Evolutionary conservation across 2,797 vertebrate species (phyloP).

Genomic region (Picus viridis): DNA sequence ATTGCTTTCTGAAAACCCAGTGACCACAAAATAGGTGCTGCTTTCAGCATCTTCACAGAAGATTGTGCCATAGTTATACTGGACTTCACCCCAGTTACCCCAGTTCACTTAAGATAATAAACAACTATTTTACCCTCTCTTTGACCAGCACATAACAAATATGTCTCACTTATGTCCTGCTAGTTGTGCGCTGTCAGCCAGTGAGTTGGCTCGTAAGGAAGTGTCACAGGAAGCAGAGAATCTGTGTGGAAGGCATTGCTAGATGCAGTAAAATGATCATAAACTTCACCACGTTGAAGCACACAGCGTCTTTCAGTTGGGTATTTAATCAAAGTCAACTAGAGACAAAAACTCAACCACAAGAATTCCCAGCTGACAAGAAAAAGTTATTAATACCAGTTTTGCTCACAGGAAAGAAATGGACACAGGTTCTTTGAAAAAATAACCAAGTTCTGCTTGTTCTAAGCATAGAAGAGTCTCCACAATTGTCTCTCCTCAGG

Average conservation of each 20-base stretch:
- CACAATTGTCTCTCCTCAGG: background rate
- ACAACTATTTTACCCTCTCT: background rate
- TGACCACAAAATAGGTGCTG: background rate
- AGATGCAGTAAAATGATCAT: background rate
- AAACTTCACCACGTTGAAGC: background rate
- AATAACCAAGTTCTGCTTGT: background rate
- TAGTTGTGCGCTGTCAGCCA: background rate
- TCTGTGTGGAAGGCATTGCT: background rate
- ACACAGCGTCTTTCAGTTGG: background rate
- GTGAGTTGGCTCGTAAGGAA: background rate
- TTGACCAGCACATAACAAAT: background rate
- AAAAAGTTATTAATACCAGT: background rate
- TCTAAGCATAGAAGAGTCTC: background rate
- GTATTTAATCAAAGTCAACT: background rate
- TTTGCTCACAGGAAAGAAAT: background rate
- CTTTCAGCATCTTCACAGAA: background rate
- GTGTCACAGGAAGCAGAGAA: background rate
- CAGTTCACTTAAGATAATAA: background rate
- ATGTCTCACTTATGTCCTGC: background rate
- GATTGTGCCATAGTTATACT: background rate
- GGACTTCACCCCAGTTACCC: background rate
- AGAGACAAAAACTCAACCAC: background rate
- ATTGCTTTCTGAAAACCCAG: background rate
- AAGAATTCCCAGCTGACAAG: background rate
- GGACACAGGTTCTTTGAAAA: background rate